Percentiles rank a stretch among this genome's conserved stretches.
Evolutionary conservation across 2,888 invertebrate genomes (phyloP).

Genomic region (Abrostola triplasia): DNA sequence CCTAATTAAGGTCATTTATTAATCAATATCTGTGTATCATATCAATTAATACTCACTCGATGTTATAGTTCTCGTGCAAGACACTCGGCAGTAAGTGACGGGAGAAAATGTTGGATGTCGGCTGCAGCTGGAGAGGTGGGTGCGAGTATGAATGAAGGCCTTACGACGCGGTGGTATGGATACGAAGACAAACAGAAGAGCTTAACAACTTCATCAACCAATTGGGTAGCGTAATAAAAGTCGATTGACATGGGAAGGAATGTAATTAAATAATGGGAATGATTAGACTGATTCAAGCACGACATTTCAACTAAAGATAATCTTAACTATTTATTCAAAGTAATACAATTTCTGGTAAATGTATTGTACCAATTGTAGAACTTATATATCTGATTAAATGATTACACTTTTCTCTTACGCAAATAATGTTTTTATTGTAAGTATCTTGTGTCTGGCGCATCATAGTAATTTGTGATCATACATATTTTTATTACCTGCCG

Average conservation of each 20-base stretch:
- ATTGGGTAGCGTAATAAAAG: not conserved
- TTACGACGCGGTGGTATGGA: not conserved
- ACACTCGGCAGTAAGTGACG: not conserved
- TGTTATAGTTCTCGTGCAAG: not conserved
- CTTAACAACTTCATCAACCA: not conserved
- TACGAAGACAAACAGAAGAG: not conserved
- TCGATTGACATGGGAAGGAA: not conserved
- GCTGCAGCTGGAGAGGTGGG: not conserved
- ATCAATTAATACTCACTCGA: not conserved
- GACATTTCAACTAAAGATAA: constrained; percentile 1
- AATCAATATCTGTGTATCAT: not conserved
- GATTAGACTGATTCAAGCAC: constrained; percentile 1
- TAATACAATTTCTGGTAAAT: constrained; percentile 4
- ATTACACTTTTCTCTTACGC: not conserved
- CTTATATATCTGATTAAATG: constrained; percentile 1
- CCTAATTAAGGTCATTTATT: not conserved
- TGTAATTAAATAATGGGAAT: not conserved
- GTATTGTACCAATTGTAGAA: constrained; percentile 1
- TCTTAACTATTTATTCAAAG: constrained; percentile 1
- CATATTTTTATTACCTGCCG: no score
- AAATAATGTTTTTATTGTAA: not conserved
- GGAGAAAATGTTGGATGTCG: not conserved
- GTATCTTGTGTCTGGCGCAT: not conserved
- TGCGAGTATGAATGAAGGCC: not conserved
- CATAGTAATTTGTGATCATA: not conserved